phyloP scores from a whole-genome alignment of 2,113 vertebrate genomes.

The Protobothrops flavoviridis region DNA sequence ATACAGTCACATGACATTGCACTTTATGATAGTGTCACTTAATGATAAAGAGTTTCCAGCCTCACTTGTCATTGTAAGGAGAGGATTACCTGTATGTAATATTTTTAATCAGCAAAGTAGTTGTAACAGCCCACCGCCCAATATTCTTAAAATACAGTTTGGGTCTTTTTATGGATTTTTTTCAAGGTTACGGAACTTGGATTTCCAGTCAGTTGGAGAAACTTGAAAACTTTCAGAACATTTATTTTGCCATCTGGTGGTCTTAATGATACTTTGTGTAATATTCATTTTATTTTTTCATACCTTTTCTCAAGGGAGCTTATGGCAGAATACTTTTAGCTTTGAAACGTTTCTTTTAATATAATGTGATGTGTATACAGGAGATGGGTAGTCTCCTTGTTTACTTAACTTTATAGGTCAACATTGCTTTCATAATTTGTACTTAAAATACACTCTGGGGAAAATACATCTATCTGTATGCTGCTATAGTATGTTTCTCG shows the following conservation, averaged over 20 bases:
- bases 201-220: not conserved
- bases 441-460: not conserved
- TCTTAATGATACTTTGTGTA: not conserved
- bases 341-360: not conserved
- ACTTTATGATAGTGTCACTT: not conserved
- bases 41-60: not conserved
- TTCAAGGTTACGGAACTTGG: not conserved
- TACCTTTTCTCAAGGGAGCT: not conserved
- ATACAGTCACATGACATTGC: not conserved
- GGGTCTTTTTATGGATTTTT: not conserved
- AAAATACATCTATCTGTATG: not conserved
- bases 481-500: not conserved
- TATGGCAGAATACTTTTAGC: not conserved
- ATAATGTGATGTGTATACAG: not conserved
- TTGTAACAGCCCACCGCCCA: too few species aligned
- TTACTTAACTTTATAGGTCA: not conserved
- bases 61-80: not conserved
- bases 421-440: not conserved
- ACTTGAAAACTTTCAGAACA: not conserved
- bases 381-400: not conserved
- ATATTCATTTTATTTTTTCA: not conserved
- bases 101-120: not conserved
- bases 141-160: not conserved
- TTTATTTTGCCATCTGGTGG: not conserved
- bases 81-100: not conserved